Evolutionary conservation across 2,888 invertebrate species (phyloP).

Genomic region (Cybosia mesomella): DNA sequence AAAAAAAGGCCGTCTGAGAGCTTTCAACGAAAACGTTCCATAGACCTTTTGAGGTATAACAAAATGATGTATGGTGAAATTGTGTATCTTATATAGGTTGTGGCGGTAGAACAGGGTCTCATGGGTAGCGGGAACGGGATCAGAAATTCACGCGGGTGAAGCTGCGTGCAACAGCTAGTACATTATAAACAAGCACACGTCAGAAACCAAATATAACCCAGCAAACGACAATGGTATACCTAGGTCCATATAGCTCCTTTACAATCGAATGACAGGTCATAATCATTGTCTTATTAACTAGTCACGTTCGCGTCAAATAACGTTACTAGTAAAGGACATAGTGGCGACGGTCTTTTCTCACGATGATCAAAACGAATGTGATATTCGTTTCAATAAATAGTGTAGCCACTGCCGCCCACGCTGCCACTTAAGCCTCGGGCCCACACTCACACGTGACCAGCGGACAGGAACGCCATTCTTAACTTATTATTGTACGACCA

Average conservation of each 20-base stretch:
- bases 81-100: too few species aligned
- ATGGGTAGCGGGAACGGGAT: too few species aligned
- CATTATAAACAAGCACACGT: background rate
- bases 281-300: constrained; percentile 14
- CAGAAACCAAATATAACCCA: background rate
- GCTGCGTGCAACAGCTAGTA: too few species aligned
- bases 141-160: too few species aligned
- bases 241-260: background rate
- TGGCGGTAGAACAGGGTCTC: too few species aligned
- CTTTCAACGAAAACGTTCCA: too few species aligned
- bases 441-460: constrained; percentile 74
- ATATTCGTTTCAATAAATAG: constrained; percentile 57
- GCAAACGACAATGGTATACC: background rate
- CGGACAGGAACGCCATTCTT: constrained; percentile 73
- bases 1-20: too few species aligned
- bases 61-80: too few species aligned
- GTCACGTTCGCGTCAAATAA: constrained; percentile 36
- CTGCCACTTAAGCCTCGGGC: constrained; percentile 81
- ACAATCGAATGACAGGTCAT: constrained; percentile 17
- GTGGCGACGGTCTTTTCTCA: constrained; percentile 69
- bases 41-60: too few species aligned
- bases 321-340: constrained; percentile 56
- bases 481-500: constrained; percentile 56
- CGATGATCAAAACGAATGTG: constrained; percentile 68
- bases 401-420: constrained; percentile 69